Conservation (phyloP, 2,888 invertebrate species). For the Monopis laevigella region DNA sequence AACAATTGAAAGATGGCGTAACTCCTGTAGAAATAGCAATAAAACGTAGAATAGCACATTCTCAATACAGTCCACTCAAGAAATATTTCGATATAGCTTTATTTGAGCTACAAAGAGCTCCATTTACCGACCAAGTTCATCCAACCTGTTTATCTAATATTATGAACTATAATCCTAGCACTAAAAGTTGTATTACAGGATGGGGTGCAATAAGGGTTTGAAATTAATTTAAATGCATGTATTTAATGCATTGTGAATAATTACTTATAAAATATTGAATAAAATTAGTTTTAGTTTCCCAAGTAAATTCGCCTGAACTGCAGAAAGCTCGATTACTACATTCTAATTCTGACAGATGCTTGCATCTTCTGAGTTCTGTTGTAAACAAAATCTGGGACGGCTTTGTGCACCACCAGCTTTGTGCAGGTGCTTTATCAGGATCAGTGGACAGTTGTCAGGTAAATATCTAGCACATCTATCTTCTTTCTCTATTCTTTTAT, state of each 20-base stretch:
- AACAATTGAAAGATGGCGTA: too few relatives aligned
- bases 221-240: too few relatives aligned
- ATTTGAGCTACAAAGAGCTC: slow-evolving; percentile 29
- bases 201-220: slow-evolving; percentile 39
- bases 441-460: slow-evolving; percentile 47
- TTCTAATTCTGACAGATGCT: slow-evolving; percentile 28
- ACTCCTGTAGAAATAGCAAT: too few relatives aligned
- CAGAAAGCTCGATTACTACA: slow-evolving; percentile 35
- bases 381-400: slow-evolving; percentile 38
- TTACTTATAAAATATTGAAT: too few relatives aligned
- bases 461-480: too few relatives aligned
- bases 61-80: slow-evolving; percentile 31
- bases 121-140: slow-evolving; percentile 25
- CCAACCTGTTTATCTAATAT: slow-evolving; percentile 40
- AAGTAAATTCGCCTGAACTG: slow-evolving; percentile 21
- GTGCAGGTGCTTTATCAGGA: slow-evolving; percentile 41
- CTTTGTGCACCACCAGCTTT: slow-evolving; percentile 33
- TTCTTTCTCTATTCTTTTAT: too few relatives aligned
- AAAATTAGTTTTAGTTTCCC: not conserved
- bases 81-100: slow-evolving; percentile 43
- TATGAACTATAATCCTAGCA: slow-evolving; percentile 23
- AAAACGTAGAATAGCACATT: too few relatives aligned
- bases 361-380: slow-evolving; percentile 23
- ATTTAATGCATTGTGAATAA: too few relatives aligned
- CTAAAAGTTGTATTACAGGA: slow-evolving; percentile 31